A percentile compares a stretch with the other conserved stretches of the same genome.
Conservation (phyloP, 92 coral and sea anemone genomes). For the Phenganax subtilis region DNA sequence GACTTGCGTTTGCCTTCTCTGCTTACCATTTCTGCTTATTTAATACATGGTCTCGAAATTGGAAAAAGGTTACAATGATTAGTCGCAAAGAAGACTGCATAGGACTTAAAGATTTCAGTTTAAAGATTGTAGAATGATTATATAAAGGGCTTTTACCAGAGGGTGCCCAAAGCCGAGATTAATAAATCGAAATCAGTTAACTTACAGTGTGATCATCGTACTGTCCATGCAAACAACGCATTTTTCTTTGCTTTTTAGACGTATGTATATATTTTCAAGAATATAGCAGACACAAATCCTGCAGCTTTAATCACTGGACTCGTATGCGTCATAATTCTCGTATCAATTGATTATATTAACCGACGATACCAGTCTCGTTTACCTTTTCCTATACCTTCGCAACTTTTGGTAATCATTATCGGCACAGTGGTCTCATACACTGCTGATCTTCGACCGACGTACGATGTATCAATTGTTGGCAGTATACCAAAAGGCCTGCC, state of each 20-base stretch:
- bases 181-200: too few relatives aligned
- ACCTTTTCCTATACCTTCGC: conserved; percentile 81
- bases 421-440: conserved; percentile 81
- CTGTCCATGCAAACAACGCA: neutral
- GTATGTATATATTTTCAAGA: conserved; percentile 66
- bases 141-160: too few relatives aligned
- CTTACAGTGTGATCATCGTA: neutral
- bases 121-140: too few relatives aligned
- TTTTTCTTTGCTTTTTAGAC: conserved; percentile 48
- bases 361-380: conserved; percentile 56
- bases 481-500: conserved; percentile 83
- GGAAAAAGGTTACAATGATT: too few relatives aligned
- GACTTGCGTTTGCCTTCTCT: too few relatives aligned
- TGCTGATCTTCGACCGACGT: conserved; percentile 55
- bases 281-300: conserved; percentile 64
- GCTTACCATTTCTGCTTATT: too few relatives aligned
- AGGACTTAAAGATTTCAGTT: too few relatives aligned
- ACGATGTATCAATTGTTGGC: conserved; percentile 63
- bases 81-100: too few relatives aligned
- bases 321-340: conserved; percentile 56
- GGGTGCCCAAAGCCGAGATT: too few relatives aligned
- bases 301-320: conserved; percentile 84
- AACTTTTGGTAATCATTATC: conserved; percentile 77
- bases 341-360: conserved; percentile 66
- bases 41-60: too few relatives aligned